Evolutionary conservation across 2,797 vertebrate species (phyloP).

Genomic region (Acanthurus tractus): DNA sequence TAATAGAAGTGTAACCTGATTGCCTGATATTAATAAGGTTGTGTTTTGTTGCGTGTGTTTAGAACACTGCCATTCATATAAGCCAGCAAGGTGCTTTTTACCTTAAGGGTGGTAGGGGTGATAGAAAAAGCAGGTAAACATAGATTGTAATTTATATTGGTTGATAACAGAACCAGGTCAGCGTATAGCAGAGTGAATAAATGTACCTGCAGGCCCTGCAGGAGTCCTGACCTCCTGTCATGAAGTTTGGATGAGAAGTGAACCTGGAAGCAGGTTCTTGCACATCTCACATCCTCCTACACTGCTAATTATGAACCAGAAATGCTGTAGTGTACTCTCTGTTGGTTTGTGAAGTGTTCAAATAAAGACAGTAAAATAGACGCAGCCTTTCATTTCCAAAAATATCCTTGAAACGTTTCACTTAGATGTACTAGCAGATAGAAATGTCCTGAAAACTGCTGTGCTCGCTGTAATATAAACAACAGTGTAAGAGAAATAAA

Average conservation of each 20-base stretch:
- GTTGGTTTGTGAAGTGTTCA: conserved; percentile 50
- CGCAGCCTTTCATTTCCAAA: conserved; percentile 58
- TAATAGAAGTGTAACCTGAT: conserved; percentile 55
- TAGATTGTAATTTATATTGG: conserved; percentile 36
- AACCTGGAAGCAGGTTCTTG: conserved; percentile 1
- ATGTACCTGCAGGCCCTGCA: conserved; percentile 18
- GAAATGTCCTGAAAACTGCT: conserved; percentile 44
- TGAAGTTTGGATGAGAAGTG: conserved; percentile 26
- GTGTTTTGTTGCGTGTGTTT: conserved; percentile 53
- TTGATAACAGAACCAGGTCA: conserved; percentile 50
- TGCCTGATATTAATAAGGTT: conserved; percentile 27
- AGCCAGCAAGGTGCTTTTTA: conserved; percentile 42
- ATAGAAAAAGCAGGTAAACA: conserved; percentile 32
- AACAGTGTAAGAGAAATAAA: conserved; percentile 46
- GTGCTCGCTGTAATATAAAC: conserved; percentile 42
- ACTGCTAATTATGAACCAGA: conserved; percentile 60
- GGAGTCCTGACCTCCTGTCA: conserved; percentile 48
- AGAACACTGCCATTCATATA: conserved; percentile 56
- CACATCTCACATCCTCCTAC: conserved; percentile 67
- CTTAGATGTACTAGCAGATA: conserved; percentile 47
- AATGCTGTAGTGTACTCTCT: conserved; percentile 52
- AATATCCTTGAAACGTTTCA: conserved; percentile 55
- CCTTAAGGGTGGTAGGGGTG: conserved; percentile 39
- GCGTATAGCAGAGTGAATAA: conserved; percentile 22
- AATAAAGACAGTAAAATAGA: conserved; percentile 50